Percentiles rank a stretch among this genome's conserved stretches.
Conservation (phyloP, 2,888 invertebrate genomes). For the Bellardia bayeri region DNA sequence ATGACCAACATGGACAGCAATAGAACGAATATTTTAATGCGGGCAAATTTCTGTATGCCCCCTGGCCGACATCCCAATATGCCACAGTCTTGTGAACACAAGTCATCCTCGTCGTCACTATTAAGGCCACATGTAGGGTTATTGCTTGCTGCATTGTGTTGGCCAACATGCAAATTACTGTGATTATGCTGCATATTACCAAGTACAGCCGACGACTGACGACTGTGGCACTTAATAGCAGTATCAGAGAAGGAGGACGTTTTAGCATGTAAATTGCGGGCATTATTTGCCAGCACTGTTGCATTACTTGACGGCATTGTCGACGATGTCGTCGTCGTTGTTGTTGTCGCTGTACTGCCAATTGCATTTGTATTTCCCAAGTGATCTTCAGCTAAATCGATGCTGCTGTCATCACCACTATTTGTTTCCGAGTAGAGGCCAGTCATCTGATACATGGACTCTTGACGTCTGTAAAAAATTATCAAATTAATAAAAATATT, state of each 20-base stretch:
- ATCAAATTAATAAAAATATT: neutral
- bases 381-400: slow-evolving; percentile 85
- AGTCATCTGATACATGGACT: slow-evolving; percentile 95
- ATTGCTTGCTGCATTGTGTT: slow-evolving; percentile 78
- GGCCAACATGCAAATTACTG: slow-evolving; percentile 83
- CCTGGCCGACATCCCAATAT: slow-evolving; percentile 93
- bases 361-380: slow-evolving; percentile 69
- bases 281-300: slow-evolving; percentile 65
- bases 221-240: slow-evolving; percentile 89
- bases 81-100: slow-evolving; percentile 91
- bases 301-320: slow-evolving; percentile 78
- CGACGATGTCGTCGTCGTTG: slow-evolving; percentile 46
- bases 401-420: slow-evolving; percentile 86
- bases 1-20: slow-evolving; percentile 95
- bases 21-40: slow-evolving; percentile 96
- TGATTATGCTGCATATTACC: slow-evolving; percentile 84
- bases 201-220: slow-evolving; percentile 87
- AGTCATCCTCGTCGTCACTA: slow-evolving; percentile 89
- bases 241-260: slow-evolving; percentile 75
- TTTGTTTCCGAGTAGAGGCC: slow-evolving; percentile 91
- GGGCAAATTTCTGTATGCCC: slow-evolving; percentile 94
- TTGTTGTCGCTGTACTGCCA: slow-evolving; percentile 68
- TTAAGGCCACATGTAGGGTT: slow-evolving; percentile 76
- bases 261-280: slow-evolving; percentile 65
- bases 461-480: slow-evolving; percentile 87